Percentiles rank a stretch among this genome's conserved stretches.
phyloP scores from a whole-genome alignment of 2,797 vertebrate genomes.

The Lepus townsendii region DNA sequence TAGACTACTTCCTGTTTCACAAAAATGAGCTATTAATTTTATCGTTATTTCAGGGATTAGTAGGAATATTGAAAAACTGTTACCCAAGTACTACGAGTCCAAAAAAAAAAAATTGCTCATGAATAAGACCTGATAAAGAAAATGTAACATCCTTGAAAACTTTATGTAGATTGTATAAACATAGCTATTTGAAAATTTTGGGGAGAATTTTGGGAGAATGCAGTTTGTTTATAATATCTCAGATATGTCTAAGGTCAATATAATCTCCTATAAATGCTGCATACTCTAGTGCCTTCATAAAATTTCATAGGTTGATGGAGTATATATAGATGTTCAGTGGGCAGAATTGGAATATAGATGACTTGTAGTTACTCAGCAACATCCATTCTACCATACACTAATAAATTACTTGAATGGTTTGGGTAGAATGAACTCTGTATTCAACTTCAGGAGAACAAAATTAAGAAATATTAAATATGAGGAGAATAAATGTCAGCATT shows the following conservation, averaged over 20 bases:
- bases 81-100: background rate
- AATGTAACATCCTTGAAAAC: background rate
- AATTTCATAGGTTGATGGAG: background rate
- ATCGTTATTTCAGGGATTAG: background rate
- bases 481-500: background rate
- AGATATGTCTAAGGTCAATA: background rate
- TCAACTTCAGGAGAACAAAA: background rate
- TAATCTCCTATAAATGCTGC: background rate
- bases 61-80: background rate
- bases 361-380: background rate
- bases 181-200: background rate
- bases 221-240: background rate
- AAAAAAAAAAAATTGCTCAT: background rate
- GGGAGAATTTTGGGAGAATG: background rate
- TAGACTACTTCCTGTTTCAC: background rate
- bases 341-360: background rate
- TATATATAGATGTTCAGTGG: background rate
- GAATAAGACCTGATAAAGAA: background rate
- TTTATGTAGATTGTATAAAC: background rate
- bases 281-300: background rate
- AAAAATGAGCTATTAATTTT: background rate
- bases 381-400: background rate
- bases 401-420: background rate
- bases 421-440: background rate
- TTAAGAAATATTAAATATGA: background rate